Evolutionary conservation across 2,797 vertebrate genomes (phyloP).

Genomic region (Phrynocephalus vlangalii): DNA sequence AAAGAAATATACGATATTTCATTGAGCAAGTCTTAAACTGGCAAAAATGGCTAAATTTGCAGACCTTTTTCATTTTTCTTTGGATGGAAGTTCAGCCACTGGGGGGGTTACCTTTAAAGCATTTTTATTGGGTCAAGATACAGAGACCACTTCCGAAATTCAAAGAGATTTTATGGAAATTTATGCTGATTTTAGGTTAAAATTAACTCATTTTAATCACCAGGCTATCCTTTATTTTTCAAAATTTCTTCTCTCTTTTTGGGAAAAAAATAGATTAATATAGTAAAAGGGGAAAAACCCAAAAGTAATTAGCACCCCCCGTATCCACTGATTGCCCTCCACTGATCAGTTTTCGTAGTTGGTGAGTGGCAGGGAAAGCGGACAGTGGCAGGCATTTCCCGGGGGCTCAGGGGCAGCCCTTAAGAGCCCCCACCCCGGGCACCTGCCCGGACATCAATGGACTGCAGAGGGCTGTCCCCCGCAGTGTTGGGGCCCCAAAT

Average conservation of each 20-base stretch:
- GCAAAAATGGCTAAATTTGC: conserved; percentile 80
- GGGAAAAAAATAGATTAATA: neutral
- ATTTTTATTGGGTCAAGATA: conserved; percentile 84
- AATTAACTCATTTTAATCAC: neutral
- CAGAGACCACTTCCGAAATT: conserved; percentile 80
- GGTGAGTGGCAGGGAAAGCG: no score
- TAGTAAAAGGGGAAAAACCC: no score
- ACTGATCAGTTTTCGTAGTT: no score
- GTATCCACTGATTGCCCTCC: no score
- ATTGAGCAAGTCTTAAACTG: conserved; percentile 79
- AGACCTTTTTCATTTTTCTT: conserved; percentile 79
- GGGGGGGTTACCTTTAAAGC: conserved; percentile 84
- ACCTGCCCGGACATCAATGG: no score
- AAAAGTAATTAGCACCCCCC: no score
- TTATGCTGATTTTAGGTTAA: conserved; percentile 83
- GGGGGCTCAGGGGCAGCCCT: no score
- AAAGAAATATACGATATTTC: conserved; percentile 85
- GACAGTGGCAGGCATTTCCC: no score
- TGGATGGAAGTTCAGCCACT: conserved; percentile 85
- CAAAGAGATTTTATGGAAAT: conserved; percentile 79
- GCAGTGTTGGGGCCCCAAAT: no score
- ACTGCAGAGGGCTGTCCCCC: no score
- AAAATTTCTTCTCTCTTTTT: neutral
- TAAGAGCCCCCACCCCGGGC: no score
- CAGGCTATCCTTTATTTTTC: neutral